Percentiles rank a stretch among this genome's conserved stretches.
Evolutionary conservation across 2,797 vertebrate genomes (phyloP).

Genomic region (Chrosomus eos): DNA sequence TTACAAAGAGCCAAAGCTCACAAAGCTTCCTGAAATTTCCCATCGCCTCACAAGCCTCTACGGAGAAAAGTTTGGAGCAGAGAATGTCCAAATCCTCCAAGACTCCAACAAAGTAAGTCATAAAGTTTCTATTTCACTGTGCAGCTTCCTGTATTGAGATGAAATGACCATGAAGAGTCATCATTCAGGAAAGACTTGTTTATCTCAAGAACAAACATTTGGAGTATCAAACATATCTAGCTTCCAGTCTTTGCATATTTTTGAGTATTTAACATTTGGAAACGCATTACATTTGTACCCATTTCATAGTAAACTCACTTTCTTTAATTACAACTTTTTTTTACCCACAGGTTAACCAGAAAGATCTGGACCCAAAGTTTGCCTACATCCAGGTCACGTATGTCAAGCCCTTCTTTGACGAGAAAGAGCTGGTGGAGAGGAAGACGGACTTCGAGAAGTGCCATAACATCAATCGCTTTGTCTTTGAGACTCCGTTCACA

Average conservation of each 20-base stretch:
- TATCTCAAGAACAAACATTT: conserved; percentile 26
- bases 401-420: conserved; percentile 93
- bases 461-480: conserved; percentile 93
- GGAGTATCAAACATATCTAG: neutral
- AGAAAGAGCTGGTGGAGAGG: conserved; percentile 90
- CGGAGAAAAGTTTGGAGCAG: conserved; percentile 93
- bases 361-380: conserved; percentile 91
- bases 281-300: neutral
- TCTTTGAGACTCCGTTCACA: conserved; percentile 97
- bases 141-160: neutral
- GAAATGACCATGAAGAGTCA: neutral
- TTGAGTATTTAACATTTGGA: conserved; percentile 1
- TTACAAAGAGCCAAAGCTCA: conserved; percentile 98
- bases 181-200: conserved; percentile 1
- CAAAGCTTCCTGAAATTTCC: conserved; percentile 94
- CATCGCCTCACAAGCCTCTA: conserved; percentile 91
- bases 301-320: neutral
- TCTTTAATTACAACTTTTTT: neutral
- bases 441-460: conserved; percentile 93
- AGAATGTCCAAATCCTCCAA: conserved; percentile 94
- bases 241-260: neutral
- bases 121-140: neutral
- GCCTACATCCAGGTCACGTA: conserved; percentile 96
- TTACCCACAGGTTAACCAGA: conserved; percentile 83
- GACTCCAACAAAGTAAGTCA: conserved; percentile 93